Conservation (phyloP, 2,113 vertebrate species). For the Menura novaehollandiae region DNA sequence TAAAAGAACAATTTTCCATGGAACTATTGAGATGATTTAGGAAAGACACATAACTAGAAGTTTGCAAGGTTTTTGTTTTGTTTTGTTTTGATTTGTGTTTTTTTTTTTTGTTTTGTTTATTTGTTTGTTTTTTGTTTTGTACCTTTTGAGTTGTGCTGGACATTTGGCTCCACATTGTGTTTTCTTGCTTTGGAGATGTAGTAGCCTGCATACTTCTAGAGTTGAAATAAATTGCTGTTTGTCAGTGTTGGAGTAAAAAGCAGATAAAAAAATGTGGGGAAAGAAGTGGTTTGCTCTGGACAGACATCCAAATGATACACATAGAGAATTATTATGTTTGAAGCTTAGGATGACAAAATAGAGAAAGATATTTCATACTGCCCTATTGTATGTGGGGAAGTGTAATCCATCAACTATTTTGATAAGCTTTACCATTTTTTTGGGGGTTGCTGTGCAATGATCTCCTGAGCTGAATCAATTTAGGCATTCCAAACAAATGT, state of each 20-base stretch:
- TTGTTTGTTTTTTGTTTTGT: neutral
- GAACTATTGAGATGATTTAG: neutral
- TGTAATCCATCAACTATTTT: constrained; percentile 60
- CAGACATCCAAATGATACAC: neutral
- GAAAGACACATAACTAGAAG: neutral
- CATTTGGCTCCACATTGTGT: neutral
- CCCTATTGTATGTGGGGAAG: constrained; percentile 44
- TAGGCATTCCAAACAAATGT: constrained; percentile 35
- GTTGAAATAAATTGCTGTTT: constrained; percentile 26
- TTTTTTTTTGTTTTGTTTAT: neutral
- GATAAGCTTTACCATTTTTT: constrained; percentile 26
- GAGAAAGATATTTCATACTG: constrained; percentile 62
- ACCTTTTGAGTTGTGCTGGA: neutral
- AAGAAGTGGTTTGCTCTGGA: neutral
- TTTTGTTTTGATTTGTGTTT: too few relatives aligned
- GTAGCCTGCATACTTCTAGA: neutral
- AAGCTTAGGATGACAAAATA: constrained; percentile 44
- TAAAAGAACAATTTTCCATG: neutral
- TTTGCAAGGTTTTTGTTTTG: neutral
- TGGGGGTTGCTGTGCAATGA: constrained; percentile 12
- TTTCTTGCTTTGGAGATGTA: constrained; percentile 47
- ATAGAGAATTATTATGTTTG: neutral
- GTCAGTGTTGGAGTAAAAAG: constrained; percentile 39
- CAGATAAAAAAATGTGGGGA: constrained; percentile 25
- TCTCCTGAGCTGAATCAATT: constrained; percentile 58